Evolutionary conservation across 1,140 invertebrate species (phyloP).

Genomic region (Neotoxoptera formosana): DNA sequence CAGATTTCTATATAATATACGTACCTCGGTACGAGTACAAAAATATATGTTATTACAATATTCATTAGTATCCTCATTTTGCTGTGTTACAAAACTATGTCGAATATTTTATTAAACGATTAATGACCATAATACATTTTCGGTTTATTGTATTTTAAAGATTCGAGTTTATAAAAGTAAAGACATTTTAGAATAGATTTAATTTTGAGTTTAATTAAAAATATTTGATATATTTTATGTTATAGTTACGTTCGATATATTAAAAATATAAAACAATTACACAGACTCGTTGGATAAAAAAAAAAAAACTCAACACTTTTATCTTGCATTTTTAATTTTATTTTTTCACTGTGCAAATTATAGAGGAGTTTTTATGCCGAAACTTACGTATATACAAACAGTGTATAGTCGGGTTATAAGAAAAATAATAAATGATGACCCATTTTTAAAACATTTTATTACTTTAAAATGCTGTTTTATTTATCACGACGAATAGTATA

Average conservation of each 20-base stretch:
- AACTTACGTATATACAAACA: background rate
- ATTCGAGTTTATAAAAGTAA: background rate
- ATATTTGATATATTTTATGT: background rate
- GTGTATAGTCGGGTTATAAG: background rate
- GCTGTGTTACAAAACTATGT: background rate
- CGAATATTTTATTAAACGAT: background rate
- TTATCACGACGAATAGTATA: background rate
- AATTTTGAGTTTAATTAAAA: constrained; percentile 5
- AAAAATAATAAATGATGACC: constrained; percentile 1
- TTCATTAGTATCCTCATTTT: background rate
- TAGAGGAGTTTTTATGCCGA: background rate
- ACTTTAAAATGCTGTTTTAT: background rate
- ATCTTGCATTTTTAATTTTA: background rate
- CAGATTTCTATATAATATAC: background rate
- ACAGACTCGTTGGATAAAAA: background rate
- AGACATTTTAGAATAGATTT: background rate
- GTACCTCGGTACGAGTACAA: too few relatives aligned
- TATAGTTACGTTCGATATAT: background rate
- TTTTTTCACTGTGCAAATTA: background rate
- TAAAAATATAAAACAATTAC: background rate
- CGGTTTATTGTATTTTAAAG: background rate
- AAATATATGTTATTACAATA: too few relatives aligned
- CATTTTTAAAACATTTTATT: background rate
- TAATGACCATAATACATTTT: background rate
- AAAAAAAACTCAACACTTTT: background rate